A percentile compares a stretch with the other conserved stretches of the same genome.
These are phyloP conservation scores for Catocala fraxini DNA, from an alignment of 2,888 invertebrate species.

Conservation along the genomic window DNA sequence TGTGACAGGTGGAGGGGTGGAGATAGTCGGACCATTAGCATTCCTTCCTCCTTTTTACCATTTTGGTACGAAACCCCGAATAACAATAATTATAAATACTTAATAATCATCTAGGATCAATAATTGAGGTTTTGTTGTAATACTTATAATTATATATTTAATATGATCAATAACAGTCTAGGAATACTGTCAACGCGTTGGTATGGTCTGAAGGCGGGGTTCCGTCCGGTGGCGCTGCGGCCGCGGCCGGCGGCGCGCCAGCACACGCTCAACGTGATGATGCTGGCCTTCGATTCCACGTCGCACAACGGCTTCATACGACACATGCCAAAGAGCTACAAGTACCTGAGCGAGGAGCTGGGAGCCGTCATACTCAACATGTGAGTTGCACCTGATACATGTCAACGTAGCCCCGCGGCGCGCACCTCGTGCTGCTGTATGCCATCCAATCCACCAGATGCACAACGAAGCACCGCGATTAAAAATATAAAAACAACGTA, in stretches of 20 bases:
- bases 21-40: no score
- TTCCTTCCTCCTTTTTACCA: no score
- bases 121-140: no score
- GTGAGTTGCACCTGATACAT: slow-evolving; percentile 55
- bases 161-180: slow-evolving; percentile 31
- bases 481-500: no score
- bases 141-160: background rate
- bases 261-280: slow-evolving; percentile 3
- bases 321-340: slow-evolving; percentile 85
- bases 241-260: slow-evolving; percentile 69
- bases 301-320: slow-evolving; percentile 8
- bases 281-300: slow-evolving; percentile 9
- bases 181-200: slow-evolving; percentile 34
- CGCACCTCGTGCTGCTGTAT: no score
- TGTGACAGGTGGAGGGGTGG: no score
- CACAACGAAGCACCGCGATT: no score
- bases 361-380: slow-evolving; percentile 90
- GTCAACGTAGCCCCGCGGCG: no score
- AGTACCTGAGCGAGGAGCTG: slow-evolving; percentile 88
- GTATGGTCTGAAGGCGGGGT: slow-evolving; percentile 49
- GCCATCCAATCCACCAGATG: no score
- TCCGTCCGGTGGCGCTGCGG: slow-evolving; percentile 38
- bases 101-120: no score
- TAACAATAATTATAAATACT: no score
- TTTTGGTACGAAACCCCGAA: no score